A percentile compares a stretch with the other conserved stretches of the same genome.
These are phyloP conservation scores for Dysmachus trigonus DNA, from an alignment of 2,888 invertebrate genomes.

Conservation along the genomic window DNA sequence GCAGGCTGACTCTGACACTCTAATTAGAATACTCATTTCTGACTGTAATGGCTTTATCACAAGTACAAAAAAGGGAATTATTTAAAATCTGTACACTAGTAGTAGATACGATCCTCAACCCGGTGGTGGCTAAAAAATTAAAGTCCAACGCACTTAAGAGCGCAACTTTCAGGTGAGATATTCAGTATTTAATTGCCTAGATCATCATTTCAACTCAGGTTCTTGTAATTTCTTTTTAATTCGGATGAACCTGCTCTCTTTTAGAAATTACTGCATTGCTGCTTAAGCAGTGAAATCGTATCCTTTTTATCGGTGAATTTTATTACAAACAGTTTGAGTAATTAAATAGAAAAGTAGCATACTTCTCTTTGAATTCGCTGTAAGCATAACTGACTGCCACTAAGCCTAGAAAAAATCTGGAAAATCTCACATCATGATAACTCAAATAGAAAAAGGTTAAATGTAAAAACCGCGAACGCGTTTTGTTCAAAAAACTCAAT, in stretches of 20 bases:
- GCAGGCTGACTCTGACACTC: no score
- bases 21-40: neutral
- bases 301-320: neutral
- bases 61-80: neutral
- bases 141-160: neutral
- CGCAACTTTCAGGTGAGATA: neutral
- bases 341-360: neutral
- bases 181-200: neutral
- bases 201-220: neutral
- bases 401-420: neutral
- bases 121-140: no score
- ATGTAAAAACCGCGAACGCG: neutral
- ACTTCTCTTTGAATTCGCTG: neutral
- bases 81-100: no score
- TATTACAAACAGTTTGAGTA: neutral
- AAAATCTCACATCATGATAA: constrained; percentile 7
- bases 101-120: neutral
- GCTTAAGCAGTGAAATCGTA: neutral
- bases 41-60: neutral
- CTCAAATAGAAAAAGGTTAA: neutral
- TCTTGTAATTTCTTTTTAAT: neutral
- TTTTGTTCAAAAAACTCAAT: constrained; percentile 11
- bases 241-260: neutral
- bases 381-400: neutral
- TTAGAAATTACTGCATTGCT: neutral